phyloP scores from a whole-genome alignment of 2,113 vertebrate genomes.

The Anser brachyrhynchus region DNA sequence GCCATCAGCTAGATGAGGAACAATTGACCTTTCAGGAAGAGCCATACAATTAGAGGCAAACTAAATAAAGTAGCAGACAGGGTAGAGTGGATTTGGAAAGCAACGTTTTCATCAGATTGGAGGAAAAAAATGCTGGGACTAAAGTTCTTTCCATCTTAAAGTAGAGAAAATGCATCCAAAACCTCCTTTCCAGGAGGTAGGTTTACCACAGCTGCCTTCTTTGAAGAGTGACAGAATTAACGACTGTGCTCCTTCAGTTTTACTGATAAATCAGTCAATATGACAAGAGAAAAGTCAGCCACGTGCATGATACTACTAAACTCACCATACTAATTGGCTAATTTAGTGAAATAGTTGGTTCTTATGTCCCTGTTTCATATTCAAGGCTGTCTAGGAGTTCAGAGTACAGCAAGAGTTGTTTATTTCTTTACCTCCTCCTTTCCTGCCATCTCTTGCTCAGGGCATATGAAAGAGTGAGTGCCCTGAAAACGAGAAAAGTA shows the following conservation, averaged over 20 bases:
- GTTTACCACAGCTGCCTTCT: neutral
- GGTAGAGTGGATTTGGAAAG: neutral
- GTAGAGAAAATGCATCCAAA: neutral
- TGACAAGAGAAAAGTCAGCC: neutral
- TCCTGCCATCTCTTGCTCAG: neutral
- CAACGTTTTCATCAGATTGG: neutral
- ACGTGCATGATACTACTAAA: neutral
- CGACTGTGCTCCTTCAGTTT: neutral
- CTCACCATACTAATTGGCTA: neutral
- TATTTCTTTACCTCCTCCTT: neutral
- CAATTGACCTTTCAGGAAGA: constrained; percentile 35
- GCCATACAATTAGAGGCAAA: neutral
- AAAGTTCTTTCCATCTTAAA: neutral
- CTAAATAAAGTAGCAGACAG: neutral
- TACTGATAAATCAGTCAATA: neutral
- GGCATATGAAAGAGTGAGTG: neutral
- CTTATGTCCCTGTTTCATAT: neutral
- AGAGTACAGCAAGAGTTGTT: neutral
- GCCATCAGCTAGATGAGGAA: neutral
- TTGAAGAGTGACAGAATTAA: neutral
- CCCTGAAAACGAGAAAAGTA: neutral
- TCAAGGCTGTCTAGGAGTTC: neutral
- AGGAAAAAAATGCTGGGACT: neutral
- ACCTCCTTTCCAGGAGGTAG: neutral
- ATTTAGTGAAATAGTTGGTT: neutral